phyloP scores from a whole-genome alignment of 2,113 vertebrate genomes.

The Peromyscus californicus region DNA sequence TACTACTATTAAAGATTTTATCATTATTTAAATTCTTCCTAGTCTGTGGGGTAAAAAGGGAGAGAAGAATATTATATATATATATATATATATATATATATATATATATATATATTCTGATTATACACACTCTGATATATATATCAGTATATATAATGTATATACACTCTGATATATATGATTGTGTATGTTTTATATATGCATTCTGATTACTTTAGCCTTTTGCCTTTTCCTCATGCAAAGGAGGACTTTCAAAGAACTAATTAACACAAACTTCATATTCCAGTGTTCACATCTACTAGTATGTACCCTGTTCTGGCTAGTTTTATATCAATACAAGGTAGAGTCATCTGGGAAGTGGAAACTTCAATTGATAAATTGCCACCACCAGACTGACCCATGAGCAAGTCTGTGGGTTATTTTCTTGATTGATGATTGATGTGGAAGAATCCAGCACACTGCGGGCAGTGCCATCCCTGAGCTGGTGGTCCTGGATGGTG shows the following conservation, averaged over 20 bases:
- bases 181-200: no score
- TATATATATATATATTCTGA: neutral
- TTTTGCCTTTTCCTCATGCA: neutral
- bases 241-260: neutral
- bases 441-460: neutral
- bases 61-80: neutral
- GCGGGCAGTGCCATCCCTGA: neutral
- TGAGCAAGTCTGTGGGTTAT: neutral
- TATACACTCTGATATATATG: no score
- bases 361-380: neutral
- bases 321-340: neutral
- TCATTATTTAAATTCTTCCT: neutral
- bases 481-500: neutral
- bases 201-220: neutral
- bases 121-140: neutral
- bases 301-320: neutral
- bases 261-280: neutral
- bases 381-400: neutral
- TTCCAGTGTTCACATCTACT: neutral
- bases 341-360: neutral
- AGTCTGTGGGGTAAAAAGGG: neutral
- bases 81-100: neutral
- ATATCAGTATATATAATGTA: no score
- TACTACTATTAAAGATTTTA: neutral
- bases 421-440: neutral